Conservation (phyloP, 2,797 vertebrate species). For the Aselliscus stoliczkanus region DNA sequence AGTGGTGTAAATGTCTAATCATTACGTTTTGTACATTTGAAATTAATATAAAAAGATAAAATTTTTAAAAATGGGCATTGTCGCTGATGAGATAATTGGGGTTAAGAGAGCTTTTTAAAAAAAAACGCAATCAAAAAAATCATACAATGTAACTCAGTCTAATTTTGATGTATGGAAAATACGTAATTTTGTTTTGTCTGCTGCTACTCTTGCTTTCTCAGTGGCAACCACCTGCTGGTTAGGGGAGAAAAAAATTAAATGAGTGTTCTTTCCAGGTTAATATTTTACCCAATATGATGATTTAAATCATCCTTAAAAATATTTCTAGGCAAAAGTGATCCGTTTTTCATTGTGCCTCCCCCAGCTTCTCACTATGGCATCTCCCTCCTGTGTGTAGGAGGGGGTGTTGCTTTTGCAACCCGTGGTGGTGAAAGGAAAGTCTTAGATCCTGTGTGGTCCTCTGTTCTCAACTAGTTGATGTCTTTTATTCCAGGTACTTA, state of each 20-base stretch:
- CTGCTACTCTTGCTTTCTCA: not conserved
- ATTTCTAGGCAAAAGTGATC: not conserved
- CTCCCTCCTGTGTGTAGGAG: not conserved
- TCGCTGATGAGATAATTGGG: not conserved
- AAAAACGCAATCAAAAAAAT: not conserved
- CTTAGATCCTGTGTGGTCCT: not conserved
- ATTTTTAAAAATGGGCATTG: not conserved
- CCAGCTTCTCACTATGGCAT: not conserved
- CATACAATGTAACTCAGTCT: not conserved
- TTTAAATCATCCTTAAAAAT: not conserved
- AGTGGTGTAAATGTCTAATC: too few relatives aligned
- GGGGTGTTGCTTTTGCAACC: not conserved
- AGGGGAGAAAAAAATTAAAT: not conserved
- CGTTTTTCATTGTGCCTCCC: not conserved
- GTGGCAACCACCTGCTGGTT: not conserved
- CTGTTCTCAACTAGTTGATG: not conserved
- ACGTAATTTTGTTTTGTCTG: not conserved
- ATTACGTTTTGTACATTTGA: too few relatives aligned
- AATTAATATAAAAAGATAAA: too few relatives aligned
- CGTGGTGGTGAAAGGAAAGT: not conserved
- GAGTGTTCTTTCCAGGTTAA: not conserved
- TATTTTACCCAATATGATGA: not conserved
- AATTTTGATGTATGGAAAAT: not conserved
- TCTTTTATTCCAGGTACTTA: not conserved
- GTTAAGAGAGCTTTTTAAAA: not conserved